Evolutionary conservation across 2,888 invertebrate species (phyloP), one percentile per base, ranked within the genome.

Genomic region (Mongoloraphidia duomilia): DNA sequence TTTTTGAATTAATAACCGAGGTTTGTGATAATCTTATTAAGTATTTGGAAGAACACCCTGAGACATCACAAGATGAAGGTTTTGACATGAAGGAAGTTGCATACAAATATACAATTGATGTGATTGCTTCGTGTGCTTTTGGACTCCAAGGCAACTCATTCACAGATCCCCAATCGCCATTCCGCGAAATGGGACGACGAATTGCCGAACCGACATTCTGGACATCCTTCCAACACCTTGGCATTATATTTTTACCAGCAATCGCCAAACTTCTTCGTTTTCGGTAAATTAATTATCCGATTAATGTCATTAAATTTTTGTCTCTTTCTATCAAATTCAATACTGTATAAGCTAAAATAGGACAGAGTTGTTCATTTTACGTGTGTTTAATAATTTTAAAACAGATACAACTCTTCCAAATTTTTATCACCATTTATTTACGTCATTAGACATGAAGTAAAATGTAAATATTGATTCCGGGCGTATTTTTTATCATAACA

Each of bases 1-100:
- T 74, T 56, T 73, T 71, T 51, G 65, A 70, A 0, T 61, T 73
- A 4, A 66, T 76, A 8, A 59, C 62, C 12, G 63, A 68, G 14
- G 70, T 73, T 8, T 64, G 68, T 9, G 54, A 63, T 8, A 62
- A 63, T 40, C 58, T 77, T 53, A 62, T 64, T 1, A 57, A 62
- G 1, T 71, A 67, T 54, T 53, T 76, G 2, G 60, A 65, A 0
- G 58, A 62, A 13, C 58, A 62, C 40, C 11, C 55, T 11, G 55
- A 61, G 0, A 58, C 55, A 35, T 55, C 53, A 44, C 59, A 9
- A 47, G 58, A 54, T 38, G 61, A 60, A 44, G 70, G 68, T 39
- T 54, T 71, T 9, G 64, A 73, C 53, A 64, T 63, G 1, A 70
- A 69, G 55, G 66, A 71, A 46, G 63, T 69, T 9, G 55, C 60